These are phyloP conservation scores for Epinotia demarniana DNA, from an alignment of 2,888 invertebrate genomes.

Conservation along the genomic window DNA sequence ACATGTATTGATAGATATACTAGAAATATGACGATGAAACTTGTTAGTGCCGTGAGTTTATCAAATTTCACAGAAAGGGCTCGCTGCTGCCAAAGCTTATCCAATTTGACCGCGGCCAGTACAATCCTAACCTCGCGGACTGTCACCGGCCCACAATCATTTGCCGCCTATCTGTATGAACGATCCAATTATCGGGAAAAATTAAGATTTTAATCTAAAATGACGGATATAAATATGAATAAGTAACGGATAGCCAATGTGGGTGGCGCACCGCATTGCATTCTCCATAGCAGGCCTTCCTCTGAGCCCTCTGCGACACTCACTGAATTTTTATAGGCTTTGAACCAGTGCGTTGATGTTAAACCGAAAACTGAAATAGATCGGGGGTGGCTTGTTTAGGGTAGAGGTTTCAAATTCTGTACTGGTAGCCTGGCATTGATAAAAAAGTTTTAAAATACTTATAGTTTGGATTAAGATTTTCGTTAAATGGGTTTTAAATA, in stretches of 20 bases:
- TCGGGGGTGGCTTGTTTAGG: constrained; percentile 25
- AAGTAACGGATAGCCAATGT: constrained; percentile 53
- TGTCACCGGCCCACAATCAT: background rate
- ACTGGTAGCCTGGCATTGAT: background rate
- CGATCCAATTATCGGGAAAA: background rate
- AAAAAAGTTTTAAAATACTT: constrained; percentile 8
- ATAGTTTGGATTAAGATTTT: background rate
- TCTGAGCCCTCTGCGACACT: constrained; percentile 66
- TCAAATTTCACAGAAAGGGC: constrained; percentile 1
- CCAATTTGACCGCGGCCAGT: background rate
- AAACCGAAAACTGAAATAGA: constrained; percentile 34
- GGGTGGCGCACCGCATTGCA: constrained; percentile 72
- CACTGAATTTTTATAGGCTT: constrained; percentile 75
- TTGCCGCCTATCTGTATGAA: background rate
- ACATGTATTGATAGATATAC: background rate
- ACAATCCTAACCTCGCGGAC: background rate
- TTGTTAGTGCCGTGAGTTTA: background rate
- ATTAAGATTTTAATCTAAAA: background rate
- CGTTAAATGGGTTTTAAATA: no score
- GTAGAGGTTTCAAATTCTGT: constrained; percentile 16
- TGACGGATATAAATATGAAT: constrained; percentile 33
- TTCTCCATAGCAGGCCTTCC: constrained; percentile 74
- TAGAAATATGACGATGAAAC: background rate
- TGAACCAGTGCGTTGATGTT: constrained; percentile 43
- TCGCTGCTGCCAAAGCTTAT: background rate